These are phyloP conservation scores for Scotopteryx bipunctaria DNA, from an alignment of 2,888 invertebrate genomes.

Conservation along the genomic window DNA sequence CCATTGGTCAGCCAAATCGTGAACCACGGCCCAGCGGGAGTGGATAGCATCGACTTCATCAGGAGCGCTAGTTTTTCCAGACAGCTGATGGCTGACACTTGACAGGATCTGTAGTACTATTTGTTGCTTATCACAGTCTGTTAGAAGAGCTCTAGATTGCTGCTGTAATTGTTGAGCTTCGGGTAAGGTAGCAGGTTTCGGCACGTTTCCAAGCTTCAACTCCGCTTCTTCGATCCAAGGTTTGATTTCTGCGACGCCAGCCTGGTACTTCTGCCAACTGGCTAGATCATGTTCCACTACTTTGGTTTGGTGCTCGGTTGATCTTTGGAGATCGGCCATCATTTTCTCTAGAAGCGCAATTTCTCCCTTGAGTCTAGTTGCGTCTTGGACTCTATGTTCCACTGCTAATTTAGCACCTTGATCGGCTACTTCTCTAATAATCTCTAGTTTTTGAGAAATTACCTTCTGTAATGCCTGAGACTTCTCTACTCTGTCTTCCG, in stretches of 20 bases:
- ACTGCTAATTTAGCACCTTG: conserved; percentile 89
- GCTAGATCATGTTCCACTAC: conserved; percentile 90
- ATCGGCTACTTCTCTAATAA: conserved; percentile 88
- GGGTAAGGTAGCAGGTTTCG: conserved; percentile 89
- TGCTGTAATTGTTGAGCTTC: conserved; percentile 92
- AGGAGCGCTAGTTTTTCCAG: conserved; percentile 89
- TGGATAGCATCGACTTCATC: conserved; percentile 93
- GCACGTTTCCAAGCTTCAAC: conserved; percentile 87
- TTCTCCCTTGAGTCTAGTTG: conserved; percentile 89
- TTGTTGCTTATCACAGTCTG: conserved; percentile 90
- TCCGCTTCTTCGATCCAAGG: conserved; percentile 96
- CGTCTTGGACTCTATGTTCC: conserved; percentile 87
- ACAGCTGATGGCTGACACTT: conserved; percentile 88
- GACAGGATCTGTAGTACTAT: conserved; percentile 89
- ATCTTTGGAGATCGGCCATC: conserved; percentile 89
- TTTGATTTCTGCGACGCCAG: conserved; percentile 89
- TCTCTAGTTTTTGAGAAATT: conserved; percentile 88
- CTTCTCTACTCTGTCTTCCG: conserved; percentile 91
- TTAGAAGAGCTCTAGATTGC: conserved; percentile 87
- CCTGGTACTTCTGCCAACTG: conserved; percentile 93
- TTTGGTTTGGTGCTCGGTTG: conserved; percentile 89
- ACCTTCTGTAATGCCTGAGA: conserved; percentile 89
- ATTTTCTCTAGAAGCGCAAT: conserved; percentile 89
- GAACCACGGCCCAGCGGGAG: conserved; percentile 93
- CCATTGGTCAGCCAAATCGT: conserved; percentile 90